Base-by-base conservation (phyloP, 2,888 invertebrate species). In the Synergus japonicus region DNA sequence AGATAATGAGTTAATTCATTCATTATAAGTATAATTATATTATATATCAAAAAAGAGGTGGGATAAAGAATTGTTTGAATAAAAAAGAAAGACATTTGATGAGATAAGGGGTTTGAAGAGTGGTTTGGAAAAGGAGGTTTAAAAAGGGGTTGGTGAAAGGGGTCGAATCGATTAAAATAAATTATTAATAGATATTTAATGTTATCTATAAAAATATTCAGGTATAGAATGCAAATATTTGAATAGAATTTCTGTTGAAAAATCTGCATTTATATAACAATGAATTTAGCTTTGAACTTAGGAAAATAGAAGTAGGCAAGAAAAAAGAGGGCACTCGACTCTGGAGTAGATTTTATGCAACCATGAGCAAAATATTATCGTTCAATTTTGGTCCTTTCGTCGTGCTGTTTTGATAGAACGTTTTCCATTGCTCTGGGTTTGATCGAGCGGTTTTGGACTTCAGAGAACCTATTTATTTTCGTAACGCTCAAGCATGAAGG, bases 321-420 rank as follows among this genome's bases (percentile, higher is more conserved):
- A 44, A 77, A 65, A 63, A 8, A 67, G 49, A 29, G 22, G 41
- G 43, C 49, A 54, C 54, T 54, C 49, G 22, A 29, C 9, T n/a
- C 15, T 13, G 73, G 63, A 76, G 78, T 64, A 78, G 79, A 83
- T 84, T 84, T 86, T 80, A 82, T 82, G 80, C 84, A 82, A 84
- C 80, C 67, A 77, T 46, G 81, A 77, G 81, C 78, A 87, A 89
- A 90, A 91, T 90, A 89, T 91, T 91, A 87, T 89, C 83, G 79
- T 90, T 89, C 84, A 87, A 89, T 89, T 83, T 54, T 76, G 78
- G 78, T 82, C 81, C 82, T 80, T 58, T 78, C 78, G 78, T 78
- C 76, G 76, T 13, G 64, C 76, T 89, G 86, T 89, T 90, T 87
- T 89, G 87, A 89, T 89, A 86, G 87, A 85, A 82, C 60, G 81